These are phyloP conservation scores for Drosophila hamatofila DNA, from an alignment of 2,888 invertebrate genomes.

Conservation along the genomic window DNA sequence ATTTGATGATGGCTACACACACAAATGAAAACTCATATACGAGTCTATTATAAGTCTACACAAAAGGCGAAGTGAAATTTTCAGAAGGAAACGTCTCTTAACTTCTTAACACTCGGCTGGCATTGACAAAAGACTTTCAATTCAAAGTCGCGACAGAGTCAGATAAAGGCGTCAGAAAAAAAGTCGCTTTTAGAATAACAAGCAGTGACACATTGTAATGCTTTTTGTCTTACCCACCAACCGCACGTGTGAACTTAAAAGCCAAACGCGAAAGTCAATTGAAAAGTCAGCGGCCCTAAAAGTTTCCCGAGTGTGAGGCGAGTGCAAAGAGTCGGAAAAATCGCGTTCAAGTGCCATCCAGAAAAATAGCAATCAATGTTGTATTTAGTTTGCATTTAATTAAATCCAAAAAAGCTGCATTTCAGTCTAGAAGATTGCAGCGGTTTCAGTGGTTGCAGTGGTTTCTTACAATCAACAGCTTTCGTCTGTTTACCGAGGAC, in stretches of 20 bases:
- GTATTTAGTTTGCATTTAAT: conserved; percentile 29
- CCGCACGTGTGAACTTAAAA: not conserved
- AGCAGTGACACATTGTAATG: conserved; percentile 1
- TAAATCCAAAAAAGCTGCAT: conserved; percentile 28
- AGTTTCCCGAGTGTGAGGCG: conserved; percentile 10
- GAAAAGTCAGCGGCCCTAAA: conserved; percentile 62
- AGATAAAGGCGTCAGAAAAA: not conserved
- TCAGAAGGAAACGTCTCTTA: not conserved
- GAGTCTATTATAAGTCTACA: conserved; percentile 1
- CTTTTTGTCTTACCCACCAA: not conserved
- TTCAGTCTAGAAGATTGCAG: conserved; percentile 6
- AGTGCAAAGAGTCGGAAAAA: not conserved
- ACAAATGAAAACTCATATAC: conserved; percentile 39
- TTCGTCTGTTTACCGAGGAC: conserved; percentile 14
- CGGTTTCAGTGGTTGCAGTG: conserved; percentile 8
- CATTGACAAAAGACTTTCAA: conserved; percentile 5
- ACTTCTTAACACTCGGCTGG: not conserved
- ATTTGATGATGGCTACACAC: conserved; percentile 6
- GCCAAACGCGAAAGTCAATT: conserved; percentile 47
- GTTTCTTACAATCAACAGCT: not conserved
- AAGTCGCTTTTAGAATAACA: conserved; percentile 1
- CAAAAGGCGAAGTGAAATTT: not conserved
- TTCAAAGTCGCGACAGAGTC: not conserved
- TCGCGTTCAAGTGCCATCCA: not conserved
- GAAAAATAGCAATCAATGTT: not conserved